Evolutionary conservation across 2,888 invertebrate genomes (phyloP).

Genomic region (Prenolepis imparis): DNA sequence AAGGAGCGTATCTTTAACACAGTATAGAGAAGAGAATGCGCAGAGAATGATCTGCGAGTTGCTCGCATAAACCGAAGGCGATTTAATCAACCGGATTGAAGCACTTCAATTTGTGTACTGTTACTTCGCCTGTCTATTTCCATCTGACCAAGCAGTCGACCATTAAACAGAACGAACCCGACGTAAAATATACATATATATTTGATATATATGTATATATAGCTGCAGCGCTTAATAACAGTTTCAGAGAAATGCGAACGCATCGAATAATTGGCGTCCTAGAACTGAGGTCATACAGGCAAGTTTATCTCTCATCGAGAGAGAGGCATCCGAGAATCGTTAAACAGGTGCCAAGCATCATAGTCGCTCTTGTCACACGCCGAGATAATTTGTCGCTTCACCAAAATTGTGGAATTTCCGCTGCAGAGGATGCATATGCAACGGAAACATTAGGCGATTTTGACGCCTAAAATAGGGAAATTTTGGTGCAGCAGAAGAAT

Average conservation of each 20-base stretch:
- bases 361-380: conserved; percentile 21
- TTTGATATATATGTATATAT: neutral
- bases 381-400: conserved; percentile 57
- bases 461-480: neutral
- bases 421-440: neutral
- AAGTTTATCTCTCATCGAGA: neutral
- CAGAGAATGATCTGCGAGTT: neutral
- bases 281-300: neutral
- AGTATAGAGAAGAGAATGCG: neutral
- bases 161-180: conserved; percentile 36
- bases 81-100: conserved; percentile 76
- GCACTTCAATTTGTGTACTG: conserved; percentile 65
- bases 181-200: conserved; percentile 10
- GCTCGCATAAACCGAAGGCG: conserved; percentile 64
- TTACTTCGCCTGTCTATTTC: conserved; percentile 14
- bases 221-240: conserved; percentile 27
- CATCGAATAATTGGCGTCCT: conserved; percentile 33
- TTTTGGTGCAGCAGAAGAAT: no score
- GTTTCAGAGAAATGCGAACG: neutral
- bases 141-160: neutral
- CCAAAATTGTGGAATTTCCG: conserved; percentile 35
- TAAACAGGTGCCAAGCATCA: conserved; percentile 64
- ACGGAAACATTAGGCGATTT: neutral
- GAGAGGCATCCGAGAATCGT: conserved; percentile 18
- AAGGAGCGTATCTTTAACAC: neutral